These are phyloP conservation scores for Conus betulinus DNA, from an alignment of 1,140 invertebrate species.

Conservation along the genomic window DNA sequence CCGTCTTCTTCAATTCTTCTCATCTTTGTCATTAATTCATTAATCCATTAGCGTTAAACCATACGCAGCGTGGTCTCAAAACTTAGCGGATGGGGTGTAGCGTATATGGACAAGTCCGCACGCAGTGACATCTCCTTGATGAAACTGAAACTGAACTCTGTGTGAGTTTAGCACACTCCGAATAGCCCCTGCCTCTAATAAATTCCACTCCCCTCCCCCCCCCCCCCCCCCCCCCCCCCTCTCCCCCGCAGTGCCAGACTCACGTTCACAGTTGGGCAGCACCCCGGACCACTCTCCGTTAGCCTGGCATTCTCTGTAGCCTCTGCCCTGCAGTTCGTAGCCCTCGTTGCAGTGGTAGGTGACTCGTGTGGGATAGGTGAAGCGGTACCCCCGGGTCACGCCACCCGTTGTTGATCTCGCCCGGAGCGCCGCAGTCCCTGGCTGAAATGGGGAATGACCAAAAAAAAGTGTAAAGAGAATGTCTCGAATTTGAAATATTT, in stretches of 20 bases:
- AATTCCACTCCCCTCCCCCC: not conserved
- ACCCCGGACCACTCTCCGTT: conserved; percentile 88
- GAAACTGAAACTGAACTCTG: no score
- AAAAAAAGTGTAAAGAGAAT: no score
- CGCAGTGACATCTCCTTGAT: no score
- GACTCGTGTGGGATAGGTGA: conserved; percentile 93
- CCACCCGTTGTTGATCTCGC: conserved; percentile 92
- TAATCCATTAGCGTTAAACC: no score
- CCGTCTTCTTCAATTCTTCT: no score
- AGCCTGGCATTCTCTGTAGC: conserved; percentile 88
- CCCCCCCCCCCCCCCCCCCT: not conserved
- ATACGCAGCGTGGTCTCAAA: no score
- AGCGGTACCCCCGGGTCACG: conserved; percentile 90
- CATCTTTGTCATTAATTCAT: no score
- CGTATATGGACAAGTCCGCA: no score
- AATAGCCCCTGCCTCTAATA: conserved; percentile 11
- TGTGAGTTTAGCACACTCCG: not conserved
- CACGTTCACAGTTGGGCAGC: conserved; percentile 85
- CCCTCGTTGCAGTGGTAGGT: conserved; percentile 94
- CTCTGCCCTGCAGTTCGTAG: conserved; percentile 91
- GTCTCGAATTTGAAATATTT: no score
- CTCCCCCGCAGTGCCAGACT: conserved; percentile 43
- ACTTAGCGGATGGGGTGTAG: no score
- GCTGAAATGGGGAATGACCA: conserved; percentile 77
- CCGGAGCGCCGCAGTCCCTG: conserved; percentile 89